Conservation (phyloP, 2,888 invertebrate species). For the Galerucella nymphaeae region DNA sequence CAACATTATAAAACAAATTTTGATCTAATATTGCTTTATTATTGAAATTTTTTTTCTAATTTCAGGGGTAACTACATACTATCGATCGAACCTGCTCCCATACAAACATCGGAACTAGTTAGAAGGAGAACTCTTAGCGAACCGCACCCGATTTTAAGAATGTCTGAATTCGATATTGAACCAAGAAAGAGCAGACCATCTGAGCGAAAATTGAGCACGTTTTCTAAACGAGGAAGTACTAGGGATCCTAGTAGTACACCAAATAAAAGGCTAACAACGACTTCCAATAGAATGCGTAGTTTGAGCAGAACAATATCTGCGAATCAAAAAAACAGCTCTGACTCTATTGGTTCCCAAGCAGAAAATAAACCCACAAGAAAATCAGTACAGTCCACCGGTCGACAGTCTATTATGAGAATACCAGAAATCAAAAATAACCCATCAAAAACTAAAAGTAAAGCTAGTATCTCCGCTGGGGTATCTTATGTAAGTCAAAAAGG, state of each 20-base stretch:
- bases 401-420: background rate
- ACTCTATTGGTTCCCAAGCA: background rate
- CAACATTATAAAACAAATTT: background rate
- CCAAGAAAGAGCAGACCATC: background rate
- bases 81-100: slow-evolving; percentile 9
- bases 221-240: background rate
- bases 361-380: background rate
- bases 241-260: background rate
- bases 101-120: background rate
- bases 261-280: background rate
- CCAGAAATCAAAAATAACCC: background rate
- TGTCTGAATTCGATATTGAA: background rate
- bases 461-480: background rate
- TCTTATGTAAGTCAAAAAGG: background rate
- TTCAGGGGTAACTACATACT: slow-evolving; percentile 8
- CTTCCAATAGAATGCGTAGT: background rate
- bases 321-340: background rate
- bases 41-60: background rate
- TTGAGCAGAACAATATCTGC: background rate
- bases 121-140: background rate
- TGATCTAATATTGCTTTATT: background rate
- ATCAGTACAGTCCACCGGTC: background rate
- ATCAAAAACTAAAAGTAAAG: background rate
- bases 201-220: background rate
- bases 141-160: background rate